Evolutionary conservation across 2,113 vertebrate genomes (phyloP).

Genomic region (Tachysurus fulvidraco): DNA sequence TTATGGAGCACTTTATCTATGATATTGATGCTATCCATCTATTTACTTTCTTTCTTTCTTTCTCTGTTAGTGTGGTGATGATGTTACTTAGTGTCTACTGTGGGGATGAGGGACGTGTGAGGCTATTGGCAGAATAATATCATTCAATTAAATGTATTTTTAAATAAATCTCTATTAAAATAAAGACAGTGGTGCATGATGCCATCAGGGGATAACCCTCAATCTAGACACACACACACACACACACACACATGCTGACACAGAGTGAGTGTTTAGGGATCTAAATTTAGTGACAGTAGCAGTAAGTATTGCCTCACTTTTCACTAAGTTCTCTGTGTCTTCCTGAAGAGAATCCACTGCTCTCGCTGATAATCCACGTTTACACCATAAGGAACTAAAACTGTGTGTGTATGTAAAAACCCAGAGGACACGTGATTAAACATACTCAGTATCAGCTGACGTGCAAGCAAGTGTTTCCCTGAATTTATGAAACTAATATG

Average conservation of each 20-base stretch:
- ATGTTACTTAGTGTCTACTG: not conserved
- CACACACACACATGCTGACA: not conserved
- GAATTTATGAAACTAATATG: not conserved
- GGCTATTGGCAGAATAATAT: no score
- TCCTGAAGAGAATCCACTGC: not conserved
- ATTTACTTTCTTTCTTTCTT: not conserved
- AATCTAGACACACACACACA: not conserved
- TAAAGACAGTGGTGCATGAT: not conserved
- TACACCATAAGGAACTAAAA: not conserved
- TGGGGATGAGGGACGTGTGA: no score
- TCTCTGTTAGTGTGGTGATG: not conserved
- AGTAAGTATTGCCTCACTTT: not conserved
- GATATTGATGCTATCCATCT: not conserved
- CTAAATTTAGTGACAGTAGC: not conserved
- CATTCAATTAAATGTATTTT: not conserved
- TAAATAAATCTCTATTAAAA: no score
- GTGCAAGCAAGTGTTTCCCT: not conserved
- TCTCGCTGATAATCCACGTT: not conserved
- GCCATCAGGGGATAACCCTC: no score
- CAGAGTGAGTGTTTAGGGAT: not conserved
- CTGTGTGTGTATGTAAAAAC: not conserved
- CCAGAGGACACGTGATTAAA: not conserved
- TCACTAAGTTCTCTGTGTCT: no score
- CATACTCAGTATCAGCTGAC: conserved; percentile 3
- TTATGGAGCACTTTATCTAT: not conserved